Evolutionary conservation across 1,140 invertebrate species (phyloP), one percentile per base, ranked within the genome.

Genomic region (Cyrtorhinus lividipennis): DNA sequence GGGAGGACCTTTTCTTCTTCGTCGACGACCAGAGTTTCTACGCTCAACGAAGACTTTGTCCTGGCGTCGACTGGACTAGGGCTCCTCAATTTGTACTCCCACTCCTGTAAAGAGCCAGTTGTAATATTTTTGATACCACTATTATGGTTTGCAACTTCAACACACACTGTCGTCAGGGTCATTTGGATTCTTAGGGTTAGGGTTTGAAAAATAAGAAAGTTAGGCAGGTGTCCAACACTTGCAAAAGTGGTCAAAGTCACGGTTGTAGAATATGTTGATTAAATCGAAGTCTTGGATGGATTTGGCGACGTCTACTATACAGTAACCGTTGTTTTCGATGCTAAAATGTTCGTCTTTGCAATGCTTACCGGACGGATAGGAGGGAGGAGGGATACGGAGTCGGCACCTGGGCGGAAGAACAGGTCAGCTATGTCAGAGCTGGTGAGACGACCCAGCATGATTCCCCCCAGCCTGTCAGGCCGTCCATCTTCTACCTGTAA

Each of bases 371-470:
- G 62, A n/a, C 65, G 45, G 1, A 63, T 63, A 23, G 62, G 66
- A 13, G 65, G 59, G 20, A 66, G 65, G 3, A 67, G 64, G 3
- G 56, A 57, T 1, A 69, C 68, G 1, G 67, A 65, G 30, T 72
- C 70, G 1, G 71, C 69, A 12, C 67, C 69, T 2, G 72, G 71
- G 20, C 72, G 66, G 45, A 68, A 68, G n/a, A 68, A 67, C 25
- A 72, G 68, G 24, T 69, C 64, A 26, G 68, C 67, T 18, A 72
- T 67, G 66, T 69, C 69, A 3, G 71, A 63, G 25, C 68, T 68
- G 2, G 69, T 68, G 53, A 72, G 65, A n/a, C 68, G 64, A 22
- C 70, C 67, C 10, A 72, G 67, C 69, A 72, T 71, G 63, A 72
- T 66, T 38, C 68, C 69, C 1, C 71, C 70, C 45, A 66, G 64